Base-by-base conservation (phyloP, 1,140 invertebrate species). In the Caerostris darwini region DNA sequence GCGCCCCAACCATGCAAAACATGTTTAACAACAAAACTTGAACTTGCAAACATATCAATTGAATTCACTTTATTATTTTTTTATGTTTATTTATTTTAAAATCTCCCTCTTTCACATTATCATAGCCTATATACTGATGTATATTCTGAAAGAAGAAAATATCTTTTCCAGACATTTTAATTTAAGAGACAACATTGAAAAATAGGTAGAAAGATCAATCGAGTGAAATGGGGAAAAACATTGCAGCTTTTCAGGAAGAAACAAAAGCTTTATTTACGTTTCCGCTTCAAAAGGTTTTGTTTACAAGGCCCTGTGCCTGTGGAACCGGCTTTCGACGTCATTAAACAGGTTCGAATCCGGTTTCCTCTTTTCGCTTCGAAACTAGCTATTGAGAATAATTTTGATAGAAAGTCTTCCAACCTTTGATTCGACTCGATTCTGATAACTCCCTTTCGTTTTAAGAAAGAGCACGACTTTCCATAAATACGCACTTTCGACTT, bases 241-340 rank as follows among this genome's bases (percentile, higher is more conserved):
- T 86, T 89, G 64, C 77, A 71, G 77, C 77, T 64, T 71, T 56
- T 69, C 69, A 71, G 92, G 67, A 82, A 85, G 86, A 94, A 89
- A 94, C 92, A 94, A 94, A 91, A 94, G 61, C 86, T 88, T 94
- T 94, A 94, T 94, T 94, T 94, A 94, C 92, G 92, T 94, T 94
- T 94, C 92, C 92, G 92, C 92, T 88, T 67, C 85, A 86, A 59
- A 64, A 89, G 92, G 58, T 77, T 94, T 94, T 94, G 92, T 94
- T 94, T 94, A 94, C 92, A 94, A 94, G 92, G 92, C 85, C 86
- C 82, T 86, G 83, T 87, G 92, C 54, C 61, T 57, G 53, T 86
- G 86, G 67, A 94, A 94, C 92, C 86, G 92, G 92, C 92, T 64
- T 17, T 81, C 17, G 85, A 94, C 92, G 92, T 94, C 92, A 94